phyloP scores from a whole-genome alignment of 2,888 invertebrate genomes.

The Lagria hirta region DNA sequence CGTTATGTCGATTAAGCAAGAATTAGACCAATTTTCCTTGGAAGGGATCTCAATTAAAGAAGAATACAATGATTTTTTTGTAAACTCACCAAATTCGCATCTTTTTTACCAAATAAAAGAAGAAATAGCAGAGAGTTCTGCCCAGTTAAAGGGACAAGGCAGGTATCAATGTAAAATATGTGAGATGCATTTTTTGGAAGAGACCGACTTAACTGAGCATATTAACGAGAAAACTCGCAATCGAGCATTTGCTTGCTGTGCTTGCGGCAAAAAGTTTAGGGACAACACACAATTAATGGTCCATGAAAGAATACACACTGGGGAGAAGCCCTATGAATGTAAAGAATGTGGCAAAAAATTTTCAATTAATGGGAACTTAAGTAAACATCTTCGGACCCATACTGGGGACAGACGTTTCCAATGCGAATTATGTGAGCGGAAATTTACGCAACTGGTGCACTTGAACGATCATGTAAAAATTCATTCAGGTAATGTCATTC shows the following conservation, averaged over 20 bases:
- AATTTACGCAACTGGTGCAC: conserved; percentile 49
- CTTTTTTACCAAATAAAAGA: no score
- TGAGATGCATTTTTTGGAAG: conserved; percentile 34
- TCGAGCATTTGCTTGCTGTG: conserved; percentile 42
- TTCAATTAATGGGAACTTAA: conserved; percentile 49
- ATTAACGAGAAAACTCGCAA: conserved; percentile 34
- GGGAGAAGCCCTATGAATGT: conserved; percentile 49
- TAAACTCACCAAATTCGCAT: no score
- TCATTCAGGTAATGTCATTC: no score
- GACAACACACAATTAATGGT: conserved; percentile 48
- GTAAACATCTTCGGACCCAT: conserved; percentile 48
- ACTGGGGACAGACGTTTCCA: conserved; percentile 45
- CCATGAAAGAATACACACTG: conserved; percentile 47
- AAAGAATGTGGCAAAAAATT: conserved; percentile 45
- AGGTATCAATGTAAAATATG: conserved; percentile 45
- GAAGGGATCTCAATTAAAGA: no score
- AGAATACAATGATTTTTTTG: no score
- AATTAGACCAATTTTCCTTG: no score
- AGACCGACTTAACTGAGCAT: conserved; percentile 37
- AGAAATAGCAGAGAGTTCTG: no score
- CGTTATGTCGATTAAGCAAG: no score
- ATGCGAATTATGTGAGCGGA: conserved; percentile 45
- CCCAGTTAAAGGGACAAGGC: no score
- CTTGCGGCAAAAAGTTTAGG: conserved; percentile 45
- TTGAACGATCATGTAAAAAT: conserved; percentile 48